phyloP scores from a whole-genome alignment of 1,140 invertebrate genomes.

The Heliothis subflexa region DNA sequence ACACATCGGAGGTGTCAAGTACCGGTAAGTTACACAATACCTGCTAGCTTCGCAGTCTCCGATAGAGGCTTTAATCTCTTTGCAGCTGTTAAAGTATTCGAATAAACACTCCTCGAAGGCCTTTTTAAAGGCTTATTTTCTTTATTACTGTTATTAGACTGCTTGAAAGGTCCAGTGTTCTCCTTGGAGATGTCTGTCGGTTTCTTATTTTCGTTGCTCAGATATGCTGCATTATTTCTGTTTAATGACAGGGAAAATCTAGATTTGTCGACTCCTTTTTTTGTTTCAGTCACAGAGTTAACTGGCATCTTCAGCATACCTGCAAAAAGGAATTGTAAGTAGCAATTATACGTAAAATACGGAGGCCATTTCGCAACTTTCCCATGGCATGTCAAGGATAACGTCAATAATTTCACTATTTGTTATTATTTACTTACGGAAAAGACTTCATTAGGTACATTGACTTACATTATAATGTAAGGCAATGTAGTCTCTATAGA shows the following conservation, averaged over 20 bases:
- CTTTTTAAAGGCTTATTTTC: constrained; percentile 79
- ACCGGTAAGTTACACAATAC: constrained; percentile 59
- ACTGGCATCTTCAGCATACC: constrained; percentile 86
- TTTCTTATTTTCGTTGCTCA: constrained; percentile 71
- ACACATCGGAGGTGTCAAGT: constrained; percentile 1
- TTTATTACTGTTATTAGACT: constrained; percentile 66
- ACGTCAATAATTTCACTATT: constrained; percentile 54
- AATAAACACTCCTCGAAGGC: constrained; percentile 70
- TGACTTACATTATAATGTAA: constrained; percentile 82
- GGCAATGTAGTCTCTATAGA: constrained; percentile 66
- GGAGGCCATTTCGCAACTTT: constrained; percentile 62
- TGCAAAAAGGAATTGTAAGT: constrained; percentile 63
- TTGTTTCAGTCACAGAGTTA: constrained; percentile 80
- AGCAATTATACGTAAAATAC: constrained; percentile 57
- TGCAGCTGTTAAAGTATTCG: constrained; percentile 78
- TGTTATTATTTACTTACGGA: constrained; percentile 70
- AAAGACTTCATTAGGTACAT: constrained; percentile 71
- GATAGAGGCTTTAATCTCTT: constrained; percentile 77
- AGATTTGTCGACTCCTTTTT: constrained; percentile 80
- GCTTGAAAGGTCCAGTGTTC: constrained; percentile 58
- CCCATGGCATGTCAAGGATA: constrained; percentile 74
- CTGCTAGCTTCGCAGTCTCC: constrained; percentile 65
- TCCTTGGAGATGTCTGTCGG: constrained; percentile 57
- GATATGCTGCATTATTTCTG: constrained; percentile 78
- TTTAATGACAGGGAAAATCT: constrained; percentile 81